Percentiles rank a stretch among this genome's conserved stretches.
phyloP scores from a whole-genome alignment of 2,888 invertebrate species.

The Corbicula japonica region DNA sequence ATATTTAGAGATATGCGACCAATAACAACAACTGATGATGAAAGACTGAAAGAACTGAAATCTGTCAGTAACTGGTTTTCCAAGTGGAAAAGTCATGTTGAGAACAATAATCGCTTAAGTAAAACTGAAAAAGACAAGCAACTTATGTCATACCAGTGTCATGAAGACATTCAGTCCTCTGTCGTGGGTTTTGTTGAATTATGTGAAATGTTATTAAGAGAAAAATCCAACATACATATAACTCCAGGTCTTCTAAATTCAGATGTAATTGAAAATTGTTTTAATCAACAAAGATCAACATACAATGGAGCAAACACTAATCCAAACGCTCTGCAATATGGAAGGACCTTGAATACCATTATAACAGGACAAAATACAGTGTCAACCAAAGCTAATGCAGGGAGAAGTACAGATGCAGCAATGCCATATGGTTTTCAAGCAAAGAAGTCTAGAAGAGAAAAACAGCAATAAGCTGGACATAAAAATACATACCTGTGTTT shows the following conservation, averaged over 20 bases:
- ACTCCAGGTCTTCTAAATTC: constrained; percentile 19
- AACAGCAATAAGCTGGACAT: neutral
- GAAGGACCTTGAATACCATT: constrained; percentile 5
- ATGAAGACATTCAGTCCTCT: constrained; percentile 4
- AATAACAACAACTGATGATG: neutral
- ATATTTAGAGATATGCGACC: constrained; percentile 3
- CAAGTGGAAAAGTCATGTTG: neutral
- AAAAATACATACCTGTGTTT: neutral
- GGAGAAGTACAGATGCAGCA: neutral
- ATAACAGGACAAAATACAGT: constrained; percentile 13
- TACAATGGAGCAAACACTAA: constrained; percentile 7
- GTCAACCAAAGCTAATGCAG: neutral
- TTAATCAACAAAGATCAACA: neutral
- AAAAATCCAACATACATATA: neutral
- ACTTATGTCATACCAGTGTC: constrained; percentile 12
- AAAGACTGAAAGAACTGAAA: neutral
- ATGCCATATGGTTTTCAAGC: neutral
- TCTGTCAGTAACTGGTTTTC: constrained; percentile 3
- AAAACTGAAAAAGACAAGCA: neutral
- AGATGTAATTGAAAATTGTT: constrained; percentile 14
- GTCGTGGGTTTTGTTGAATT: constrained; percentile 17
- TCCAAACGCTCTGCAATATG: constrained; percentile 8
- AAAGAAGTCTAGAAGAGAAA: constrained; percentile 2
- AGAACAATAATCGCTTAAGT: neutral
- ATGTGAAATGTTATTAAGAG: neutral